Evolutionary conservation across 2,797 vertebrate genomes (phyloP).

Genomic region (Hippoglossus hippoglossus): DNA sequence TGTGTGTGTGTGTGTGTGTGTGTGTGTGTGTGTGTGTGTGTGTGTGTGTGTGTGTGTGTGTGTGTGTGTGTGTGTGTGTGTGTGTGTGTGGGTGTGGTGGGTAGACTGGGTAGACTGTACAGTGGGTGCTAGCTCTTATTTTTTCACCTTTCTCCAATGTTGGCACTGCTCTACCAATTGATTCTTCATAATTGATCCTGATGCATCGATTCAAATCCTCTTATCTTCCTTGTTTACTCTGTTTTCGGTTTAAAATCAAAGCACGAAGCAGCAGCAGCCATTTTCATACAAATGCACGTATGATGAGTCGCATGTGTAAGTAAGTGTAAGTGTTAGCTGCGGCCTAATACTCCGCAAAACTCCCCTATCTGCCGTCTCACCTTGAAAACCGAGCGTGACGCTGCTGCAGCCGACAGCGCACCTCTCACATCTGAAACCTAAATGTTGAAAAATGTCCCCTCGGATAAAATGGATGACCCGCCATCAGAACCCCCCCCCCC

Average conservation of each 20-base stretch:
- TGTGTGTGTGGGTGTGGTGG: constrained; percentile 4
- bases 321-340: constrained; percentile 21
- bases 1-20: constrained; percentile 11
- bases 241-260: constrained; percentile 22
- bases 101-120: constrained; percentile 47
- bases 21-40: constrained; percentile 27
- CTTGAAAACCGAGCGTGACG: constrained; percentile 75
- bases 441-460: constrained; percentile 83
- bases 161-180: constrained; percentile 40
- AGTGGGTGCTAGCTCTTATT: constrained; percentile 18
- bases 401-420: constrained; percentile 76
- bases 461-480: constrained; percentile 75
- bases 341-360: constrained; percentile 57
- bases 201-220: constrained; percentile 54
- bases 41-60: constrained; percentile 19
- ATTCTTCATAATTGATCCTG: constrained; percentile 50
- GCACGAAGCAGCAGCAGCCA: background rate
- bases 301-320: background rate
- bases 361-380: constrained; percentile 62
- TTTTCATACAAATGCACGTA: constrained; percentile 3
- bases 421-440: constrained; percentile 70
- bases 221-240: constrained; percentile 45
- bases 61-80: constrained; percentile 23
- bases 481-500: constrained; percentile 30
- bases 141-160: constrained; percentile 46